A percentile compares a stretch with the other conserved stretches of the same genome.
These are phyloP conservation scores for Caenorhabditis uteleia DNA, from an alignment of 2,888 invertebrate species.

Conservation along the genomic window DNA sequence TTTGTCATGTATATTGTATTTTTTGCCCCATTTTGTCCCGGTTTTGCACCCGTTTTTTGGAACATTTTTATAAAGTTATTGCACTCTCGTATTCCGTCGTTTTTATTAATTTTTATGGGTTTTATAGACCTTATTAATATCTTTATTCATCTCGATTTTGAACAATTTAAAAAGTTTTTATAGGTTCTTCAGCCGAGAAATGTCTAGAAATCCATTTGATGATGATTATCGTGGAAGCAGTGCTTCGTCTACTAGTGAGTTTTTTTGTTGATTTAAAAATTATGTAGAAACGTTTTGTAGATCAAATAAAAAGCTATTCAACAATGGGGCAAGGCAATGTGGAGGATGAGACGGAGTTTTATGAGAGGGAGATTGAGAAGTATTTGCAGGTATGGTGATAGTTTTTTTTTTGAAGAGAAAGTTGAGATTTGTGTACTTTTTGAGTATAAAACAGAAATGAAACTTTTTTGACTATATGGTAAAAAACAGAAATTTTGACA, in stretches of 20 bases:
- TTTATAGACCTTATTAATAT: constrained; percentile 8
- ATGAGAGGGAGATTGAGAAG: constrained; percentile 65
- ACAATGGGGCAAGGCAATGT: constrained; percentile 35
- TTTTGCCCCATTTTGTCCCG: too few species aligned
- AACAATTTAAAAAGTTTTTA: constrained; percentile 6
- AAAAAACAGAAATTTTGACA: too few species aligned
- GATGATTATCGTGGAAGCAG: constrained; percentile 43
- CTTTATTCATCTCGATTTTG: constrained; percentile 8
- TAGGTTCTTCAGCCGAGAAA: too few species aligned
- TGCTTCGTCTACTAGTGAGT: constrained; percentile 37
- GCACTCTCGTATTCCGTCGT: background rate
- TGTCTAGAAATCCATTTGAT: constrained; percentile 59
- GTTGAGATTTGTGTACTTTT: too few species aligned
- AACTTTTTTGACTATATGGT: too few species aligned
- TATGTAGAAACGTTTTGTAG: constrained; percentile 34
- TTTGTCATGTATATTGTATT: constrained; percentile 24
- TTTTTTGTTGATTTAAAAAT: constrained; percentile 4
- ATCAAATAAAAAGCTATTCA: constrained; percentile 58
- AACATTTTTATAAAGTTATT: too few species aligned
- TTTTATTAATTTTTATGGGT: background rate
- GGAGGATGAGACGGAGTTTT: constrained; percentile 63
- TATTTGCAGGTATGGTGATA: constrained; percentile 53
- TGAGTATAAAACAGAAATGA: too few species aligned
- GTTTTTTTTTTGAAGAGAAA: too few species aligned
- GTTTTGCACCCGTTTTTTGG: too few species aligned